These are phyloP conservation scores for Kryphioiulus occultus DNA, from an alignment of 2,888 invertebrate species.

Conservation along the genomic window DNA sequence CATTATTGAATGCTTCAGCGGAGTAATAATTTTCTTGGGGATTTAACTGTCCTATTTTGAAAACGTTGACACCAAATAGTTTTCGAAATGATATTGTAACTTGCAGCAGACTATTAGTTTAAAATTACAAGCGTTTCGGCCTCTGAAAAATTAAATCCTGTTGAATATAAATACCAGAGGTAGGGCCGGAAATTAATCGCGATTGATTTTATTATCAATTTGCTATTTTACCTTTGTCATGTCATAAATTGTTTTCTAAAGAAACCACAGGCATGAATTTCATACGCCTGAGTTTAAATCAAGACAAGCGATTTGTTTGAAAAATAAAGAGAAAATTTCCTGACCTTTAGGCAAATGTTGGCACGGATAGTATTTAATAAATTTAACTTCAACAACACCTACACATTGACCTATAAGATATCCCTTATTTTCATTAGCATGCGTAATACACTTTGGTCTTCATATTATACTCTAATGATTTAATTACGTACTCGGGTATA, in stretches of 20 bases:
- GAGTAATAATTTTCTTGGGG: background rate
- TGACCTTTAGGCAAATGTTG: no score
- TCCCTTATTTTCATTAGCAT: no score
- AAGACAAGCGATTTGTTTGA: background rate
- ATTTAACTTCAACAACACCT: no score
- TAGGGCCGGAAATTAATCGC: background rate
- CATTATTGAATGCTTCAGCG: background rate
- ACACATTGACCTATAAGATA: no score
- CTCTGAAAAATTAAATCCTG: background rate
- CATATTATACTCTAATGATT: no score
- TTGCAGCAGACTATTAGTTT: background rate
- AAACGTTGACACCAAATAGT: background rate
- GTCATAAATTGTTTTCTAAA: background rate
- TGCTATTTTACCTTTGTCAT: background rate
- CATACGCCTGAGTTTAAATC: background rate
- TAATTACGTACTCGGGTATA: no score
- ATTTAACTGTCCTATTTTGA: background rate
- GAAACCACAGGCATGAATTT: background rate
- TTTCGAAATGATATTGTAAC: background rate
- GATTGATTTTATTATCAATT: background rate
- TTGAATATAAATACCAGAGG: background rate
- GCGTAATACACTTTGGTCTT: no score
- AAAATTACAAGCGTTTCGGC: background rate
- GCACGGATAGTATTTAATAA: no score
- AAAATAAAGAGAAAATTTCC: background rate